A percentile compares a stretch with the other conserved stretches of the same genome.
These are phyloP conservation scores for Pseudoatta argentina DNA, from an alignment of 1,140 invertebrate genomes.

Conservation along the genomic window DNA sequence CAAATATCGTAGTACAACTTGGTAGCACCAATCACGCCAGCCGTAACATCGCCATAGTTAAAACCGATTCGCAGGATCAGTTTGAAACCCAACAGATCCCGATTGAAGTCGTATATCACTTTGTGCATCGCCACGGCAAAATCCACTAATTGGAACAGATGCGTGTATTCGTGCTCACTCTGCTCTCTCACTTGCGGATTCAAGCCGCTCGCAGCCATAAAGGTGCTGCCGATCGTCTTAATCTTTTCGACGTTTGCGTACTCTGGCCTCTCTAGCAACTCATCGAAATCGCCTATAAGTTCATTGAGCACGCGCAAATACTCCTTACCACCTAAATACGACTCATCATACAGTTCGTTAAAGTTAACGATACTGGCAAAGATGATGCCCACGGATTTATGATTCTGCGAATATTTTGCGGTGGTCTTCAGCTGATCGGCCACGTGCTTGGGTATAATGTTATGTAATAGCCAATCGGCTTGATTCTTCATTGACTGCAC, in stretches of 20 bases:
- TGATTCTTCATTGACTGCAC: slow-evolving; percentile 97
- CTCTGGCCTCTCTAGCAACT: slow-evolving; percentile 92
- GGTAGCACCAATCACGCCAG: slow-evolving; percentile 98
- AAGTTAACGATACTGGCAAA: slow-evolving; percentile 98
- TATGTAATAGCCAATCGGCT: slow-evolving; percentile 98
- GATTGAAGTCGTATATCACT: slow-evolving; percentile 95
- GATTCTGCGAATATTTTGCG: slow-evolving; percentile 98
- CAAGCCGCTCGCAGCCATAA: slow-evolving; percentile 98
- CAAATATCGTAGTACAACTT: slow-evolving; percentile 99
- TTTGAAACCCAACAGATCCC: slow-evolving; percentile 95
- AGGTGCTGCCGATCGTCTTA: slow-evolving; percentile 98
- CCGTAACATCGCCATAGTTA: slow-evolving; percentile 96
- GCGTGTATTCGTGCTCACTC: slow-evolving; percentile 89
- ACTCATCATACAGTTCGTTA: slow-evolving; percentile 98
- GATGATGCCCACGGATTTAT: slow-evolving; percentile 96
- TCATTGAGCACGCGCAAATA: slow-evolving; percentile 98
- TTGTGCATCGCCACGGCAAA: slow-evolving; percentile 95
- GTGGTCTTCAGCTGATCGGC: slow-evolving; percentile 97
- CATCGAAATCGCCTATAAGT: slow-evolving; percentile 97
- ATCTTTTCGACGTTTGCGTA: slow-evolving; percentile 98
- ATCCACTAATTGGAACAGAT: slow-evolving; percentile 95
- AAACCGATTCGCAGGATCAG: slow-evolving; percentile 95
- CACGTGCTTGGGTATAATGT: slow-evolving; percentile 98
- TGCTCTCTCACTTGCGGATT: slow-evolving; percentile 90
- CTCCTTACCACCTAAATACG: slow-evolving; percentile 96